Evolutionary conservation across 2,888 invertebrate genomes (phyloP), one percentile per base, ranked within the genome.

Genomic region (Girardia tigrina): DNA sequence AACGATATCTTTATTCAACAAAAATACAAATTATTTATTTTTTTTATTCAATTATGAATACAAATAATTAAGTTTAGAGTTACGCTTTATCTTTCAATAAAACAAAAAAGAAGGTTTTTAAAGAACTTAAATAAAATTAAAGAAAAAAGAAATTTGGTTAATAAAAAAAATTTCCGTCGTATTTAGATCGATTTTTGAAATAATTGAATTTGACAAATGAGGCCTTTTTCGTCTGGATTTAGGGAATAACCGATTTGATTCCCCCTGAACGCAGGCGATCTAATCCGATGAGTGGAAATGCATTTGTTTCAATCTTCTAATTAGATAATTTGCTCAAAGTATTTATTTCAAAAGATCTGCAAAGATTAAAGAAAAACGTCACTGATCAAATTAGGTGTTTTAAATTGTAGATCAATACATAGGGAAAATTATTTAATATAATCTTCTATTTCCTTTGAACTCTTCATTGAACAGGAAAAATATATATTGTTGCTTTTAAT

Each of bases 161-260:
- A 56, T 20, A 20, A 56, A 56, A 56, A n/a, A 56, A 56, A 56
- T 12, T 56, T 56, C 23, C 56, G 23, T 56, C 56, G 56, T 56
- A 56, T 4, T 56, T 56, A 56, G 56, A 56, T 56, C 56, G 56
- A 56, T 56, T 56, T 56, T 56, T 56, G 56, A 56, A 56, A 56
- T 56, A 56, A 56, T 56, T 56, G 56, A 56, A 56, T 56, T 56
- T 56, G 56, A 56, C 56, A 56, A 56, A 56, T 56, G 56, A 56
- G 56, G 56, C 56, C 56, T 56, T 56, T 56, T 56, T 56, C n/a
- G 56, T 56, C 56, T 56, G 56, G 56, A 56, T 56, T n/a, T n/a
- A n/a, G 56, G 23, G 23, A n/a, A 56, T 56, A 56, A 56, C 56
- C 56, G 56, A 56, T 56, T 56, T 56, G n/a, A 56, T 56, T 56